Evolutionary conservation across 2,113 vertebrate genomes (phyloP).

Genomic region (Pelobates fuscus): DNA sequence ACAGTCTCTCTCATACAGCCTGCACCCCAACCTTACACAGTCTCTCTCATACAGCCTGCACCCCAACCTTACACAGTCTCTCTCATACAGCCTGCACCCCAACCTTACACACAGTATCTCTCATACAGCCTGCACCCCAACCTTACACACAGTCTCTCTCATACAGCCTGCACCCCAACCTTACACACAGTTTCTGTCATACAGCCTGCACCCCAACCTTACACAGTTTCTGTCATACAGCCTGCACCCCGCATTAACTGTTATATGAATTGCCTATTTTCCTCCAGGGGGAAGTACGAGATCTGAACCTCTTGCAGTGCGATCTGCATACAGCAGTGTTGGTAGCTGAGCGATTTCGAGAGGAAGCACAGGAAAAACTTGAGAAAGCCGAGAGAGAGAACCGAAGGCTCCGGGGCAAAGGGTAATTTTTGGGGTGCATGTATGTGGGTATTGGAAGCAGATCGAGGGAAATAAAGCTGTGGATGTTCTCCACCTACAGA

Average conservation of each 20-base stretch:
- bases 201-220: background rate
- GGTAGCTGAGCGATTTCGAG: slow-evolving; percentile 73
- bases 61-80: too few relatives aligned
- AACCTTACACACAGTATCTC: too few relatives aligned
- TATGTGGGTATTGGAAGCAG: background rate
- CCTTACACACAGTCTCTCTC: background rate
- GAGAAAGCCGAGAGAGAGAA: slow-evolving; percentile 47
- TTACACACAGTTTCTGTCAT: too few relatives aligned
- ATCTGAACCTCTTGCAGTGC: slow-evolving; percentile 78
- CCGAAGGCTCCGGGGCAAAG: slow-evolving; percentile 34
- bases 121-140: background rate
- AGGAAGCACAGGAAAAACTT: slow-evolving; percentile 73
- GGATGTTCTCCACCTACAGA: background rate
- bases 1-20: too few relatives aligned
- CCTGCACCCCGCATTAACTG: background rate
- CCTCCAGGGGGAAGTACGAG: slow-evolving; percentile 65
- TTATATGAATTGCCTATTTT: too few relatives aligned
- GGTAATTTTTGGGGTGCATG: slow-evolving; percentile 1
- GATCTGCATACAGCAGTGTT: slow-evolving; percentile 78
- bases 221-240: background rate
- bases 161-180: background rate
- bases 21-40: too few relatives aligned
- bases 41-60: too few relatives aligned
- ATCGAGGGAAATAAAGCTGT: background rate
- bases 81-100: too few relatives aligned